These are phyloP conservation scores for Trididemnum nubilum DNA, from an alignment of 23 tunicate species.

Conservation along the genomic window DNA sequence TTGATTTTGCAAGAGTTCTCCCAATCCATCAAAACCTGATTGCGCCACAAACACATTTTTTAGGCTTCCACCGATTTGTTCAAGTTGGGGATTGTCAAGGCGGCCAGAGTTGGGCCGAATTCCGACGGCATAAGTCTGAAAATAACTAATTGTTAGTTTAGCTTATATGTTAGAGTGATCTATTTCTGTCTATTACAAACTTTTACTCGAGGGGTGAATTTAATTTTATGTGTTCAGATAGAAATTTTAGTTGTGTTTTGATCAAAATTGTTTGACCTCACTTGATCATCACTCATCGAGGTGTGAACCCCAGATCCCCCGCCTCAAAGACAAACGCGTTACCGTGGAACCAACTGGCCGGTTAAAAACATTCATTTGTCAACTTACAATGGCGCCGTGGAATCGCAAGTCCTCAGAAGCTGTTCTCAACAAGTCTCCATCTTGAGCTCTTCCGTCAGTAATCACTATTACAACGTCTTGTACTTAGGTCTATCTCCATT, in stretches of 20 bases:
- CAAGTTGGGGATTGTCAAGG: neutral
- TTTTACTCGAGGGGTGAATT: too few relatives aligned
- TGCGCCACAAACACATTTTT: neutral
- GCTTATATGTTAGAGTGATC: too few relatives aligned
- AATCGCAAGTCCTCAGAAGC: neutral
- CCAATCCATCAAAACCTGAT: slow-evolving; percentile 10
- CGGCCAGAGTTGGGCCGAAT: neutral
- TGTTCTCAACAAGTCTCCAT: neutral
- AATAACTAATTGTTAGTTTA: too few relatives aligned
- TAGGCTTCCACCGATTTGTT: neutral
- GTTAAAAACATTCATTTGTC: too few relatives aligned
- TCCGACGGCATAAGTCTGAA: slow-evolving; percentile 29
- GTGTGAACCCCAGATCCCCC: too few relatives aligned
- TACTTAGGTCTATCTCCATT: slow-evolving; percentile 24
- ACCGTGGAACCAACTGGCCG: too few relatives aligned
- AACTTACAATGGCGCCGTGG: slow-evolving; percentile 6
- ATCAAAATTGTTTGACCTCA: too few relatives aligned
- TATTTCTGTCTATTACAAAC: too few relatives aligned
- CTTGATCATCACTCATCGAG: too few relatives aligned
- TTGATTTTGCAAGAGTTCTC: neutral
- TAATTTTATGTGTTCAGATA: too few relatives aligned
- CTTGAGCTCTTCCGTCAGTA: slow-evolving; percentile 27
- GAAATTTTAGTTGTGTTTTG: too few relatives aligned
- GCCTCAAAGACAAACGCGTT: too few relatives aligned
- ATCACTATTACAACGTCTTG: slow-evolving; percentile 17